Conservation (phyloP, 2,888 invertebrate genomes). For the Oscheius myriophilus region DNA sequence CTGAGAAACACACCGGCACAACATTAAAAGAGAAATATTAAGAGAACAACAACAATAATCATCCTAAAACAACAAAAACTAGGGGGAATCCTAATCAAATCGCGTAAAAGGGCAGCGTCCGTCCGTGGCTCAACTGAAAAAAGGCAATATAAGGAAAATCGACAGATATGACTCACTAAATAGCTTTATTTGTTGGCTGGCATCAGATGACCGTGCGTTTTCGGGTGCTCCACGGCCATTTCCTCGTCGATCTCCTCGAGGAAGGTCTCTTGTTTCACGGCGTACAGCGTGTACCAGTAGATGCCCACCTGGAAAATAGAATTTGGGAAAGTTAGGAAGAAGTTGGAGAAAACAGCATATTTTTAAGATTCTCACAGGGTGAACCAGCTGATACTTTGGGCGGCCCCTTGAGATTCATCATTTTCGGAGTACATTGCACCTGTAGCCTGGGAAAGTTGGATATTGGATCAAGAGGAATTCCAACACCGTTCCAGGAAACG, state of each 20-base stretch:
- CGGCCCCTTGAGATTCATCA: too few species aligned
- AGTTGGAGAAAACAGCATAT: too few species aligned
- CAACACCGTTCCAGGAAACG: too few species aligned
- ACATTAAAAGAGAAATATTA: slow-evolving; percentile 14
- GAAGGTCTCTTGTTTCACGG: slow-evolving; percentile 90
- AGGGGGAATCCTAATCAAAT: slow-evolving; percentile 13
- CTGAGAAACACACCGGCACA: not conserved
- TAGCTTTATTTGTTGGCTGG: not conserved
- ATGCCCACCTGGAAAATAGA: slow-evolving; percentile 75
- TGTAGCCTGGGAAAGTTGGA: too few species aligned
- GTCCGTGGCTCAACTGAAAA: slow-evolving; percentile 9
- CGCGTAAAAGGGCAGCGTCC: not conserved
- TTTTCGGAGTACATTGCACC: too few species aligned
- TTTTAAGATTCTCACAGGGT: too few species aligned
- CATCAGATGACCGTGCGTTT: slow-evolving; percentile 54
- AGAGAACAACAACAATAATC: slow-evolving; percentile 18
- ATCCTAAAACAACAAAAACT: slow-evolving; percentile 15
- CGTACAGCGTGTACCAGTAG: slow-evolving; percentile 84
- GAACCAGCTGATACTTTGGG: too few species aligned
- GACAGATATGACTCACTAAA: not conserved
- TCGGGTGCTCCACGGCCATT: slow-evolving; percentile 60
- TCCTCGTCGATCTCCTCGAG: slow-evolving; percentile 88
- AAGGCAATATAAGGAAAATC: not conserved
- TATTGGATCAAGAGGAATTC: too few species aligned
- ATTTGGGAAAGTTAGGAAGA: not conserved